Percentiles rank a stretch among this genome's conserved stretches.
phyloP scores from a whole-genome alignment of 2,888 invertebrate genomes.

The Zhuqinia jingwanae region DNA sequence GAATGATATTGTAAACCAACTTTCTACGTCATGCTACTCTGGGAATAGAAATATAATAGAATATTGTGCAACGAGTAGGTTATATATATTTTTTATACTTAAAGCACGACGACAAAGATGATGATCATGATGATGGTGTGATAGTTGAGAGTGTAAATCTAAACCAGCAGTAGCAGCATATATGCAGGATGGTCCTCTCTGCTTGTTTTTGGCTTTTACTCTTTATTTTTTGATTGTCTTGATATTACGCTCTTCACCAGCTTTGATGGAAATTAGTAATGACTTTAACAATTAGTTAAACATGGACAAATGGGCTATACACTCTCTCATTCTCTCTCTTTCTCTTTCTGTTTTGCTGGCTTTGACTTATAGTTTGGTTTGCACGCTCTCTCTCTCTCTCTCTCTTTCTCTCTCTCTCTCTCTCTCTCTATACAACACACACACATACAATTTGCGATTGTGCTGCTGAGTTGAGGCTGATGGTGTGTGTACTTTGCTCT shows the following conservation, averaged over 20 bases:
- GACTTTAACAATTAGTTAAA: slow-evolving; percentile 80
- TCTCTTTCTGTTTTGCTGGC: not conserved
- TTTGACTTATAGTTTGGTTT: not conserved
- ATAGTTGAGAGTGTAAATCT: slow-evolving; percentile 9
- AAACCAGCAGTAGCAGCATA: not conserved
- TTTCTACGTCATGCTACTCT: too few relatives aligned
- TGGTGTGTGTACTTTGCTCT: slow-evolving; percentile 35
- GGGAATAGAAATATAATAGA: too few relatives aligned
- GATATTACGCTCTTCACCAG: slow-evolving; percentile 77
- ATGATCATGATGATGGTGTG: not conserved
- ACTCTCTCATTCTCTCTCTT: slow-evolving; percentile 49
- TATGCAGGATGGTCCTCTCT: not conserved
- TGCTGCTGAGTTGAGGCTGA: not conserved
- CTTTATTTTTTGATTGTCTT: slow-evolving; percentile 46
- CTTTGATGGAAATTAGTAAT: slow-evolving; percentile 80
- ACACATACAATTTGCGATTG: slow-evolving; percentile 6
- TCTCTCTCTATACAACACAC: too few relatives aligned
- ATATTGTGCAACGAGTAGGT: too few relatives aligned
- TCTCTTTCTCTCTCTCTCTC: slow-evolving; percentile 20
- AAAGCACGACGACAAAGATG: too few relatives aligned
- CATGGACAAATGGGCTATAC: slow-evolving; percentile 79
- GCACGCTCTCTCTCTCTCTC: slow-evolving; percentile 4
- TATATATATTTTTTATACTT: too few relatives aligned
- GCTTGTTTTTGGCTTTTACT: slow-evolving; percentile 9
- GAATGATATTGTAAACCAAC: too few relatives aligned